Base-by-base conservation (phyloP, 2,797 vertebrate species). In the Poeciliopsis paucimaculata region DNA sequence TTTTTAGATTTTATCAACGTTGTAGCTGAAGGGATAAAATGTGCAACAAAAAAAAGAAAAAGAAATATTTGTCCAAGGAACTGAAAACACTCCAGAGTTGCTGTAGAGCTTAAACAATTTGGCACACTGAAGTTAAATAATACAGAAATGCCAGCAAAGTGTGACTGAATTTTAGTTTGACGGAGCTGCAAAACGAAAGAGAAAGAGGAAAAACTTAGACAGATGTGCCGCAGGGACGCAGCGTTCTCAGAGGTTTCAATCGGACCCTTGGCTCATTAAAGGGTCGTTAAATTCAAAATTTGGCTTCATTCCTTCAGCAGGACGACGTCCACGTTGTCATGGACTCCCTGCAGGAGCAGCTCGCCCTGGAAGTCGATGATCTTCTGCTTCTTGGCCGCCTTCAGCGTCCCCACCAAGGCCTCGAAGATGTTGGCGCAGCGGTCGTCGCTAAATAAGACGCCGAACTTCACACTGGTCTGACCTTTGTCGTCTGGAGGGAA, bases 371-470 rank as follows among this genome's bases (percentile, higher is more conserved):
- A 99, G 0, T 76, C 83, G 66, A 99, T 55, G 18, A 98, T 79
- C 89, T 98, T 98, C 88, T 91, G 96, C 76, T 91, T 95, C 88
- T 99, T 99, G 60, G 98, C 98, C 0, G 98, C 98, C 93, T 94
- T 98, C 84, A 99, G 94, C 2, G 98, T 99, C 80, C 98, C 98
- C 62, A 99, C 98, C 62, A 99, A 80, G 0, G 98, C 98, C 95
- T 99, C 98, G 66, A 99, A 99, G 91, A 99, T 97, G 86, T 99
- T 99, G 93, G 98, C 98, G 89, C 98, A 99, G 46, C 94, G 95
- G 66, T 98, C 98, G 49, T 99, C 98, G 11, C 82, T 95, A 83
- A 99, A 99, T 77, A 99, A 94, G 71, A 98, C 96, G 26, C 98
- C 98, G 55, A 99, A 99, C 90, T 97, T 99, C 84, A 99, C 98